Percentiles rank a stretch among this genome's conserved stretches.
These are phyloP conservation scores for Drosophila busckii DNA, from an alignment of 1,140 invertebrate genomes.

Conservation along the genomic window DNA sequence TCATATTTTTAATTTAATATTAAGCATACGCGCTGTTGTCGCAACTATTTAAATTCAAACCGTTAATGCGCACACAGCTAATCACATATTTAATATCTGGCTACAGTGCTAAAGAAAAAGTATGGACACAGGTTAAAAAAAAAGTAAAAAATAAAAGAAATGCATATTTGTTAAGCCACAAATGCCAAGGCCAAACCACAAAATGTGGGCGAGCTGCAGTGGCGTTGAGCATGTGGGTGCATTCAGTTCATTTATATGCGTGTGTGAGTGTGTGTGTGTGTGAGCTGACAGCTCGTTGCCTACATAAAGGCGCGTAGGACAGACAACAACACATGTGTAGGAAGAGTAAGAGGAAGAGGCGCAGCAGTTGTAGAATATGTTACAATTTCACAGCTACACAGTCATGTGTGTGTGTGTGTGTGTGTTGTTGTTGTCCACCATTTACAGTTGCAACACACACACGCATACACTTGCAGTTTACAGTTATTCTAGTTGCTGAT, in stretches of 20 bases:
- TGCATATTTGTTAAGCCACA: constrained; percentile 32
- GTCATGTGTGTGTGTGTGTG: too few relatives aligned
- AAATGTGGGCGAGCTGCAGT: constrained; percentile 9
- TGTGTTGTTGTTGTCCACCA: too few relatives aligned
- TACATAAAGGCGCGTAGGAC: not conserved
- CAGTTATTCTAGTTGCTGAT: too few relatives aligned
- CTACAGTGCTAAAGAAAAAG: too few relatives aligned
- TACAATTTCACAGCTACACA: constrained; percentile 40
- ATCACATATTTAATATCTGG: too few relatives aligned
- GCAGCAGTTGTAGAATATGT: constrained; percentile 34
- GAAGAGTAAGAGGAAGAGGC: not conserved
- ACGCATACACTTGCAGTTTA: not conserved
- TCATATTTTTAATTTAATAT: too few relatives aligned
- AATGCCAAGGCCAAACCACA: constrained; percentile 64
- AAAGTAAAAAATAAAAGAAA: constrained; percentile 11
- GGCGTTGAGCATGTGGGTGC: constrained; percentile 1
- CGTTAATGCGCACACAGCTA: too few relatives aligned
- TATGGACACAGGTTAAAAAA: constrained; percentile 2
- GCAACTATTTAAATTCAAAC: too few relatives aligned
- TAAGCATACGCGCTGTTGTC: too few relatives aligned
- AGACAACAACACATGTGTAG: constrained; percentile 12
- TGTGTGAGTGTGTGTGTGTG: constrained; percentile 21
- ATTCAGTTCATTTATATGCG: not conserved
- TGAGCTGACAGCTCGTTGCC: not conserved
- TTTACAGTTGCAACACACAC: constrained; percentile 26